Evolutionary conservation across 2,113 vertebrate genomes (phyloP), one percentile per base, ranked within the genome.

Genomic region (Hucho hucho): DNA sequence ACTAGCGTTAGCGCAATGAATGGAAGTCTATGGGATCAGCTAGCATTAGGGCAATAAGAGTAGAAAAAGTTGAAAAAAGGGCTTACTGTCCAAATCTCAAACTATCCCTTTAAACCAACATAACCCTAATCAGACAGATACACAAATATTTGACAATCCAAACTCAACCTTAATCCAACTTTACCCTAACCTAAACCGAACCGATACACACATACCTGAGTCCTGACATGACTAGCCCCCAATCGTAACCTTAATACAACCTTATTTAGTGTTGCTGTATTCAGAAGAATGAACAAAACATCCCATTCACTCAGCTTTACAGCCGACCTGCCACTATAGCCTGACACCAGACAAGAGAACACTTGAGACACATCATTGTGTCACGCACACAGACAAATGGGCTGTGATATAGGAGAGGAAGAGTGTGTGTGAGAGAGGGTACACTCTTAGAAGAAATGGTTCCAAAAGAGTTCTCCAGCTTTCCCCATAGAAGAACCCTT

Each of bases 41-140:
- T 37, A 9, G 32, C 32, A 37, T 37, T 37, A 37, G 32, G 6
- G 32, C 7, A 37, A 37, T 37, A 9, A 37, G 37, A 37, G 37
- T 37, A 37, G 37, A 37, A 37, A 9, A 37, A 9, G 6, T 9
- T 0, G 7, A 37, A 37, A 37, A 1, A 37, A 37, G 7, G 37
- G 7, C 37, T 43, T 12, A 43, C 37, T 43, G 37, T 43, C 37
- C 37, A 43, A 43, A 43, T 43, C 37, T 12, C 9, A 0, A 2
- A 43, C 37, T 43, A 43, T 43, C 11, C 37, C 37, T 2, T 43
- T 18, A 53, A 53, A 53, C 16, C 14, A 53, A 53, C 16, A 5
- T 53, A 53, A 53, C 14, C 49, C 14, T 53, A 53, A 91, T 79
- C 83, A 32, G 90, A 78, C 89, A 85, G 16, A 87, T 91, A 66